A percentile compares a stretch with the other conserved stretches of the same genome.
Conservation (phyloP, 1,140 invertebrate genomes). For the Phthorimaea operculella region DNA sequence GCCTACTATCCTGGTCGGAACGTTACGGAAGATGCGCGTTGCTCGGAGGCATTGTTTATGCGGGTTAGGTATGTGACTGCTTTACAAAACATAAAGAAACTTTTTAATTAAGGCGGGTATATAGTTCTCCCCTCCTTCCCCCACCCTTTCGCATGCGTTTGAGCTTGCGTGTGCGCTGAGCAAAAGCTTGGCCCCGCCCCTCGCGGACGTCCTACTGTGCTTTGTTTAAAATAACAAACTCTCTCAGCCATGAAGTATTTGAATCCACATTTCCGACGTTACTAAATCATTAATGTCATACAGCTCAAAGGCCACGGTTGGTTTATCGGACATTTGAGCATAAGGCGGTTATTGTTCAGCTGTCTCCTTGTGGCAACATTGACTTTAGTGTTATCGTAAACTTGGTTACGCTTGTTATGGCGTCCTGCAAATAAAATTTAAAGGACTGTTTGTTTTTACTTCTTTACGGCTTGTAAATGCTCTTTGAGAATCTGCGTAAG, state of each 20-base stretch:
- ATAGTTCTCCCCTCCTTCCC: constrained; percentile 26
- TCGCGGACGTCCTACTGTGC: constrained; percentile 38
- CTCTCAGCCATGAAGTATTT: constrained; percentile 30
- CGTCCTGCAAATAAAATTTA: no score
- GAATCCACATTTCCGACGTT: constrained; percentile 11
- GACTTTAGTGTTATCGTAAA: neutral
- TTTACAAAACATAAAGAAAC: constrained; percentile 2
- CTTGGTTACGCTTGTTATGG: neutral
- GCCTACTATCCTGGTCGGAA: no score
- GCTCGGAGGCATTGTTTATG: no score
- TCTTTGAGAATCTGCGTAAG: no score
- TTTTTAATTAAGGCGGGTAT: constrained; percentile 20
- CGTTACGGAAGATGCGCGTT: no score
- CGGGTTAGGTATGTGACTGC: neutral
- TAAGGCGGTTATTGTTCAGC: neutral
- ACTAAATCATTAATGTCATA: constrained; percentile 8
- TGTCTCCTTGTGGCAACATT: neutral
- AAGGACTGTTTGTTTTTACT: no score
- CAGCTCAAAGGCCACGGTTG: neutral
- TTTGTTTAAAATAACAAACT: constrained; percentile 44
- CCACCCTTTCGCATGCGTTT: constrained; percentile 26
- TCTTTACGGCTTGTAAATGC: no score
- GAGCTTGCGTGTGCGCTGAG: constrained; percentile 36
- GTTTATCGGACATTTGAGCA: neutral
- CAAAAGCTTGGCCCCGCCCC: constrained; percentile 31